Evolutionary conservation across 1,140 invertebrate genomes (phyloP).

Genomic region (Hesperophylax magnus): DNA sequence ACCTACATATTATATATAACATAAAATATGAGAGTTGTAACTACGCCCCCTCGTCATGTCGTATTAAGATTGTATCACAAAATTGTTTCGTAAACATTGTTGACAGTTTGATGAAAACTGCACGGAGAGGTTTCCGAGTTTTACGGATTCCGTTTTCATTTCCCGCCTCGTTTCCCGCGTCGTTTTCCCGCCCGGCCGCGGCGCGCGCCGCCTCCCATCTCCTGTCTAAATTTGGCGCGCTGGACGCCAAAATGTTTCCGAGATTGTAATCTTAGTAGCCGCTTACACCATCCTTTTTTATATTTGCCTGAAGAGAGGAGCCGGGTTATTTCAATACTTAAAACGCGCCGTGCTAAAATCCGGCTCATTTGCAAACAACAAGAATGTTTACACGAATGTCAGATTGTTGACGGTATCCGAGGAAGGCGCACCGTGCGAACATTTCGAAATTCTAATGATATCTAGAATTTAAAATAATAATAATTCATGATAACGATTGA

Average conservation of each 20-base stretch:
- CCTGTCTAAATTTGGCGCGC: constrained; percentile 57
- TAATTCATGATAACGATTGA: no score
- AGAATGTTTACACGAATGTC: constrained; percentile 26
- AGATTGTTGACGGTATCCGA: constrained; percentile 18
- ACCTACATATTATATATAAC: no score
- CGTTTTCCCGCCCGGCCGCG: constrained; percentile 13
- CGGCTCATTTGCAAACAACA: constrained; percentile 1
- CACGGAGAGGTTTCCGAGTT: not conserved
- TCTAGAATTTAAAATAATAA: no score
- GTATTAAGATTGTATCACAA: not conserved
- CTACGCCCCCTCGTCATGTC: not conserved
- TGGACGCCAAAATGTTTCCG: constrained; percentile 56
- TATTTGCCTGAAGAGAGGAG: constrained; percentile 43
- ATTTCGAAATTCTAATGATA: not conserved
- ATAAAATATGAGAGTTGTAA: no score
- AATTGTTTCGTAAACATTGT: constrained; percentile 24
- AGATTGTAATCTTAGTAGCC: constrained; percentile 58
- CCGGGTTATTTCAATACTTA: constrained; percentile 41
- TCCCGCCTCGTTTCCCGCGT: constrained; percentile 12
- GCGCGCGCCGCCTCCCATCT: constrained; percentile 23
- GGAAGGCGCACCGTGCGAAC: not conserved
- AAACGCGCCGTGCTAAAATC: constrained; percentile 35
- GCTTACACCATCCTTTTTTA: constrained; percentile 57
- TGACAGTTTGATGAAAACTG: constrained; percentile 22
- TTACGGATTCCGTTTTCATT: constrained; percentile 13